These are phyloP conservation scores for Orchestia grillus DNA, from an alignment of 1,140 invertebrate genomes.

Conservation along the genomic window DNA sequence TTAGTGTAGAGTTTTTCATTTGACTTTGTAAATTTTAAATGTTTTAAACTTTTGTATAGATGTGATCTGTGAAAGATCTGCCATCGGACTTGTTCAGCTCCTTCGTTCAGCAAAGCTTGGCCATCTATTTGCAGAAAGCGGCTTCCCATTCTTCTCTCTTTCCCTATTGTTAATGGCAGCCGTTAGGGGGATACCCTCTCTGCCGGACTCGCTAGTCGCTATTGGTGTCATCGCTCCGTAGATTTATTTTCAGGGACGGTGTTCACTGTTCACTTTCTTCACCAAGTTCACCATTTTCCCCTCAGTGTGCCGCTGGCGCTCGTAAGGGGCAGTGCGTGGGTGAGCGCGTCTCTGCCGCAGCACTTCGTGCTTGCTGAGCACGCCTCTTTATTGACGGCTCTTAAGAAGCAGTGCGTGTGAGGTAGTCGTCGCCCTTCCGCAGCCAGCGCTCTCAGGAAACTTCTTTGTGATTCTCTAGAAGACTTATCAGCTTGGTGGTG, in stretches of 20 bases:
- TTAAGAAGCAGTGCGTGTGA: background rate
- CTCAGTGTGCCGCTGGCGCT: background rate
- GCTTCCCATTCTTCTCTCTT: background rate
- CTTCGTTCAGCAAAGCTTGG: too few species aligned
- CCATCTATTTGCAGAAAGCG: too few species aligned
- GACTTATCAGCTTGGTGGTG: background rate
- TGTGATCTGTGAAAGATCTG: too few species aligned
- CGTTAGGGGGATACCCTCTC: background rate
- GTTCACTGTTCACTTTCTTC: background rate
- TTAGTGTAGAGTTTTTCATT: too few species aligned
- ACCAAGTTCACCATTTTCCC: background rate
- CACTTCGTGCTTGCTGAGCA: background rate
- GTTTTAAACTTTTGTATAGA: too few species aligned
- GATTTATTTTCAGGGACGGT: background rate
- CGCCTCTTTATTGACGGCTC: background rate
- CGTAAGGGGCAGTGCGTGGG: background rate
- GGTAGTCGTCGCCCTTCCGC: background rate
- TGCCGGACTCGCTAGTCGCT: background rate
- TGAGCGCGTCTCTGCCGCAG: background rate
- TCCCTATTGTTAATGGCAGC: background rate
- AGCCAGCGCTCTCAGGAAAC: background rate
- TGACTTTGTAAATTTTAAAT: too few species aligned
- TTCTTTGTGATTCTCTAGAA: background rate
- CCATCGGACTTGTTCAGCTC: too few species aligned
- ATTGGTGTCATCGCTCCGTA: background rate